These are phyloP conservation scores for Bos indicus DNA, from an alignment of 2,113 vertebrate genomes.

Conservation along the genomic window DNA sequence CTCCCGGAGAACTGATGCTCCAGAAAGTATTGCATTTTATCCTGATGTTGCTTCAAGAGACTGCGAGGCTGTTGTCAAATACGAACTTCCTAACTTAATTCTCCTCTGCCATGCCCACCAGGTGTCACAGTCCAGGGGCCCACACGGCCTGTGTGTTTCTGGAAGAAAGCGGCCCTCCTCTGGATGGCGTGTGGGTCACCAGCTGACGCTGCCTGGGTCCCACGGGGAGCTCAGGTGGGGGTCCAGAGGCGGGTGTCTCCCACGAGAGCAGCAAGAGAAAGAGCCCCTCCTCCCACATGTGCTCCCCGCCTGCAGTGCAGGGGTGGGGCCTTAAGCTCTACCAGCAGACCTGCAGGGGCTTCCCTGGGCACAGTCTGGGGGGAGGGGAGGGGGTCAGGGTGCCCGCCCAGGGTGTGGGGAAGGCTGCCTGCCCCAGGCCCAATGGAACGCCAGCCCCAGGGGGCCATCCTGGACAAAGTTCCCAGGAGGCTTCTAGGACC, in stretches of 20 bases:
- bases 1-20: rapidly evolving
- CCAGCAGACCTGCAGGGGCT: not conserved
- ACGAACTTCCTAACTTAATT: not conserved
- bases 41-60: rapidly evolving
- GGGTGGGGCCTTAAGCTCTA: too few relatives aligned
- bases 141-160: not conserved
- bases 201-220: rapidly evolving
- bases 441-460: not conserved
- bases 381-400: not conserved
- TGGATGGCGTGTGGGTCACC: rapidly evolving
- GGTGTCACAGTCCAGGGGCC: rapidly evolving
- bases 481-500: not conserved
- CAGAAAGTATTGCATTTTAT: rapidly evolving
- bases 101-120: not conserved
- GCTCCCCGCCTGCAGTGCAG: not conserved
- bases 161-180: rapidly evolving
- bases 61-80: rapidly evolving
- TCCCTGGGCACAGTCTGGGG: rapidly evolving
- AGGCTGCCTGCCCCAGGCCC: not conserved
- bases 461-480: not conserved
- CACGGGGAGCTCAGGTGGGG: not conserved
- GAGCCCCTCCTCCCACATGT: too few relatives aligned
- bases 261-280: not conserved
- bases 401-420: not conserved
- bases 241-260: not conserved